Evolutionary conservation across 2,888 invertebrate species (phyloP).

Genomic region (Drosophila testacea): DNA sequence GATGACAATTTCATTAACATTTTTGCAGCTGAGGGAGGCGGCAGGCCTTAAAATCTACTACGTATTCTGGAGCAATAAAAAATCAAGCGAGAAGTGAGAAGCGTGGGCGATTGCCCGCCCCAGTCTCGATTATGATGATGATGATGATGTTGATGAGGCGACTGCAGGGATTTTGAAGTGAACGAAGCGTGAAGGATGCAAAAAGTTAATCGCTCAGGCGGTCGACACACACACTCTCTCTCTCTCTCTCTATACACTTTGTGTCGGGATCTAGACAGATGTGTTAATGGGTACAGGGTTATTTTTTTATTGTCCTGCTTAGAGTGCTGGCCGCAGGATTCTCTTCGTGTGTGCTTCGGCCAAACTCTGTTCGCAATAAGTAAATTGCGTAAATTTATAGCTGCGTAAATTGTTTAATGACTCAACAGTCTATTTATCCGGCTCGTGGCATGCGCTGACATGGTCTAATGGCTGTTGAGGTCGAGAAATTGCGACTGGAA

Average conservation of each 20-base stretch:
- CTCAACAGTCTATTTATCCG: slow-evolving; percentile 77
- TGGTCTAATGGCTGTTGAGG: slow-evolving; percentile 64
- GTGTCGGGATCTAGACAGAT: slow-evolving; percentile 72
- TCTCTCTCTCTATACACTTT: slow-evolving; percentile 39
- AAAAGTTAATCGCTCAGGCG: slow-evolving; percentile 83
- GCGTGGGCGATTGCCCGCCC: slow-evolving; percentile 51
- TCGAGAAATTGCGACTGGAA: slow-evolving; percentile 22
- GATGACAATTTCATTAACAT: slow-evolving; percentile 84
- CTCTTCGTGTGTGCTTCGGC: slow-evolving; percentile 39
- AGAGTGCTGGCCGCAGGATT: slow-evolving; percentile 41
- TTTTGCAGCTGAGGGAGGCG: slow-evolving; percentile 28
- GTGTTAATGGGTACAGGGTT: slow-evolving; percentile 72
- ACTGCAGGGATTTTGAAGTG: slow-evolving; percentile 29
- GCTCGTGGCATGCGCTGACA: slow-evolving; percentile 62
- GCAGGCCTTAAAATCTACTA: slow-evolving; percentile 55
- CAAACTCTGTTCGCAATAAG: slow-evolving; percentile 66
- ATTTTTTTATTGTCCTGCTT: slow-evolving; percentile 72
- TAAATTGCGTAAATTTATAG: slow-evolving; percentile 83
- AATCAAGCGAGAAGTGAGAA: slow-evolving; percentile 28
- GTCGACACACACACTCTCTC: slow-evolving; percentile 55
- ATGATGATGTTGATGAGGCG: slow-evolving; percentile 34
- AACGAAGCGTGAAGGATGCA: slow-evolving; percentile 76
- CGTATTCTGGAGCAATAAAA: slow-evolving; percentile 60
- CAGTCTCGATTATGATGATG: slow-evolving; percentile 12
- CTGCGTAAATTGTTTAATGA: slow-evolving; percentile 80